A percentile compares a stretch with the other conserved stretches of the same genome.
These are phyloP conservation scores for Dendrocopos noguchii DNA, from an alignment of 2,113 vertebrate genomes.

Conservation along the genomic window DNA sequence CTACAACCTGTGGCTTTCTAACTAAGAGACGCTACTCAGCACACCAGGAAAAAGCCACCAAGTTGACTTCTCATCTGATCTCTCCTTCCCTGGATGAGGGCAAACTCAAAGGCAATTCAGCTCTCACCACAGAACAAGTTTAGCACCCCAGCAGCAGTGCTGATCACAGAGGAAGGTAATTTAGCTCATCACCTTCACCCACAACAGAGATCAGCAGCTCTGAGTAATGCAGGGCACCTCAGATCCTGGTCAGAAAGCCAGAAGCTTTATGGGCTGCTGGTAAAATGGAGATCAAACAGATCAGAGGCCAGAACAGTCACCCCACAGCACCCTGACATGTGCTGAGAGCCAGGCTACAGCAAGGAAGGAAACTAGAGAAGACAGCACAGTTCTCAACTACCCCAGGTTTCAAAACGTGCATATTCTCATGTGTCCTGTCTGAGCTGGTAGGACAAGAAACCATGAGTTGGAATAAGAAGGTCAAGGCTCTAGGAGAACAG, in stretches of 20 bases:
- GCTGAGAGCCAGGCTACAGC: background rate
- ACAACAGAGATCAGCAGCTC: background rate
- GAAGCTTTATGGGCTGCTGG: background rate
- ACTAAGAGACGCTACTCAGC: background rate
- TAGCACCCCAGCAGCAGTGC: background rate
- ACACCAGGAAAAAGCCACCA: background rate
- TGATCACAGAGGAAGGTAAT: background rate
- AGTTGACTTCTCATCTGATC: background rate
- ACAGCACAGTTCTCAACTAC: background rate
- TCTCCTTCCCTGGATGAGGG: background rate
- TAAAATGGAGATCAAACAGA: background rate
- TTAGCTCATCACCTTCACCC: background rate
- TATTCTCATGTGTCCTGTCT: background rate
- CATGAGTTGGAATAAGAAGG: background rate
- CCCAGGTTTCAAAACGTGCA: background rate
- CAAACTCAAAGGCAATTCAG: background rate
- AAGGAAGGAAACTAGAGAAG: background rate
- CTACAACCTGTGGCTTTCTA: background rate
- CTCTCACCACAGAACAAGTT: conserved; percentile 16
- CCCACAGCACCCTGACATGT: accelerated
- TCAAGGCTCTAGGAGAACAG: background rate
- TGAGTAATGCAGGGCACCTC: background rate
- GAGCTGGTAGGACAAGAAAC: background rate
- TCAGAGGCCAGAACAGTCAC: background rate
- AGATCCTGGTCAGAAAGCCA: background rate